Base-by-base conservation (phyloP, 2,113 vertebrate genomes). In the Clinocottus analis region DNA sequence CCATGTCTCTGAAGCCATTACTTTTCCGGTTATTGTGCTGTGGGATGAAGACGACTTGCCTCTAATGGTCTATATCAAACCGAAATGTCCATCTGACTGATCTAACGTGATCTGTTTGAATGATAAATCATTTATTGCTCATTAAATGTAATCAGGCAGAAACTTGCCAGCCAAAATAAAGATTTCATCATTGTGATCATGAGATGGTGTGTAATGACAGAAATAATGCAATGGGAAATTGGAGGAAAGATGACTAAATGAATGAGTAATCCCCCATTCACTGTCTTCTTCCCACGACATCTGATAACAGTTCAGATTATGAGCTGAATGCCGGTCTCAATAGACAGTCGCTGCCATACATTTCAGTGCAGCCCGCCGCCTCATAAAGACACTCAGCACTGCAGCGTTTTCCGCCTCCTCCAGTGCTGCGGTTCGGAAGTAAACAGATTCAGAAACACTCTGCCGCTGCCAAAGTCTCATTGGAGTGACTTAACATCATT, bases 71-170 rank as follows among this genome's bases (percentile, higher is more conserved):
- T 86, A 80, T 49, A 79, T 82, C 72, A 78, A 81, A 89, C 65
- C 23, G 11, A 72, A 86, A 89, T 78, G 84, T 88, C 90, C 87
- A 64, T 90, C 85, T 82, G 87, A 87, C 86, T 85, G 83, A 81
- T 87, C 88, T 85, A 77, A 85, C 69, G 49, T 83, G 70, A 84
- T 83, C 76, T 75, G 51, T 92, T 77, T 83, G 79, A 92, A 86
- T 70, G 87, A 76, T 64, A 85, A 90, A 80, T 83, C 75, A 83
- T 89, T 87, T 89, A 83, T 84, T 80, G 82, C 86, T 90, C 86
- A 89, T 93, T 93, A 91, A 92, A 86, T 88, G 83, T 85, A 93
- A 93, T 92, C 89, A 88, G 72, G 90, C 91, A 89, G 84, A 90
- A 92, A 91, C 64, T 51, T 72, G 61, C 85, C 82, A 89, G 89